Percentiles rank a stretch among this genome's conserved stretches.
Conservation (phyloP, 2,888 invertebrate species). For the Drosophila macrospina region DNA sequence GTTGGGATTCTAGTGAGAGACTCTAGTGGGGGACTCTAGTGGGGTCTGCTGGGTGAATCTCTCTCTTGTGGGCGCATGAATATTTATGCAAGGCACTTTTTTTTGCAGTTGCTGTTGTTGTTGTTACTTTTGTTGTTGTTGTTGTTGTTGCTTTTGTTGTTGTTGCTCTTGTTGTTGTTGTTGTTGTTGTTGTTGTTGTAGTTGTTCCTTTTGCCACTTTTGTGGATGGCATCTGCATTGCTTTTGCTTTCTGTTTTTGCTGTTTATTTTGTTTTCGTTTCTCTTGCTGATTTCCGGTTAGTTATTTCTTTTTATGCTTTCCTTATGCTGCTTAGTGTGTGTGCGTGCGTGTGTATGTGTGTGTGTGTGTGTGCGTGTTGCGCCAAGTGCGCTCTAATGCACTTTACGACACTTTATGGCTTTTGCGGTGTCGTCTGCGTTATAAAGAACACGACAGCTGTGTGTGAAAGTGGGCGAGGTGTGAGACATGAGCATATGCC, state of each 20-base stretch:
- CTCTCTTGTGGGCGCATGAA: conserved; percentile 56
- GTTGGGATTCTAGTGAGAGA: background rate
- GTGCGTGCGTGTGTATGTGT: conserved; percentile 13
- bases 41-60: background rate
- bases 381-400: conserved; percentile 77
- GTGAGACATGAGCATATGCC: conserved; percentile 29
- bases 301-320: conserved; percentile 41
- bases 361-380: conserved; percentile 34
- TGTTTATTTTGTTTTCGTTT: conserved; percentile 29
- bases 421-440: conserved; percentile 49
- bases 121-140: too few species aligned
- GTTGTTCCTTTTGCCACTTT: conserved; percentile 41
- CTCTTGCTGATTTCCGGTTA: conserved; percentile 42
- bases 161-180: conserved; percentile 28
- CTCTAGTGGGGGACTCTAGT: too few species aligned
- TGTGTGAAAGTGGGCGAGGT: conserved; percentile 18
- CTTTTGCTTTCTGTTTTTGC: conserved; percentile 18
- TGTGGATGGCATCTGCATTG: conserved; percentile 37
- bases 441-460: conserved; percentile 41
- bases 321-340: background rate
- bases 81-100: conserved; percentile 67
- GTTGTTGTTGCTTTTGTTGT: conserved; percentile 38
- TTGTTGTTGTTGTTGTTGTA: conserved; percentile 21
- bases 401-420: conserved; percentile 77
- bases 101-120: background rate